phyloP scores from a whole-genome alignment of 2,113 vertebrate species.

The Tenebrosternarchus preto region DNA sequence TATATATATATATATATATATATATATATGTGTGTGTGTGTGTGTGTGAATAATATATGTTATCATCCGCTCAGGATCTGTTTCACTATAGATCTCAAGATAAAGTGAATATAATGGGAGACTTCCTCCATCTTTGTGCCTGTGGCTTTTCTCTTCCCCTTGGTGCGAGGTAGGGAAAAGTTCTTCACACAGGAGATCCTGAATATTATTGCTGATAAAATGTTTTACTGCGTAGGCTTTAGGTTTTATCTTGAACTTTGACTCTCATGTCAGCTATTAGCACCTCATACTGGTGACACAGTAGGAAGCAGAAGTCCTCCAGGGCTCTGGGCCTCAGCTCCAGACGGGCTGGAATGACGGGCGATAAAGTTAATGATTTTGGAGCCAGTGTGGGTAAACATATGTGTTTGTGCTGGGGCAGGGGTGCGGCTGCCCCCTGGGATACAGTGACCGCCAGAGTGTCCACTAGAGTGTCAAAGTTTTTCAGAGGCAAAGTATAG shows the following conservation, averaged over 20 bases:
- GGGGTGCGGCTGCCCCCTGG: conserved; percentile 14
- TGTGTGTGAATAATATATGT: no score
- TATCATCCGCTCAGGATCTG: conserved; percentile 11
- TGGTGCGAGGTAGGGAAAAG: not conserved
- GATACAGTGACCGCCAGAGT: not conserved
- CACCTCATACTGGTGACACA: not conserved
- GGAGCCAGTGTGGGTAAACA: not conserved
- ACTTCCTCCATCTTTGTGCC: conserved; percentile 29
- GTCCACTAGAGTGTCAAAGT: not conserved
- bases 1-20: no score
- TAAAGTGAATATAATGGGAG: conserved; percentile 15
- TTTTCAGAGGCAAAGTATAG: not conserved
- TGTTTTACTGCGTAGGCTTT: no score
- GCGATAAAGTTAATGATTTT: not conserved
- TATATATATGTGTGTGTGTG: no score
- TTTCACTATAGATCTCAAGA: not conserved
- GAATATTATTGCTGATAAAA: no score
- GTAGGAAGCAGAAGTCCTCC: not conserved
- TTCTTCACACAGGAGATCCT: not conserved
- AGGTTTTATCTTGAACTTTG: not conserved
- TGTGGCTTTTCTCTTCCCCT: not conserved
- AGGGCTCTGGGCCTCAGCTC: no score
- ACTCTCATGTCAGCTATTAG: not conserved
- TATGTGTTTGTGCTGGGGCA: conserved; percentile 3
- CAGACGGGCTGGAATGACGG: not conserved